Conservation (phyloP, 2,797 vertebrate species). For the Enteromius paludinosus region DNA sequence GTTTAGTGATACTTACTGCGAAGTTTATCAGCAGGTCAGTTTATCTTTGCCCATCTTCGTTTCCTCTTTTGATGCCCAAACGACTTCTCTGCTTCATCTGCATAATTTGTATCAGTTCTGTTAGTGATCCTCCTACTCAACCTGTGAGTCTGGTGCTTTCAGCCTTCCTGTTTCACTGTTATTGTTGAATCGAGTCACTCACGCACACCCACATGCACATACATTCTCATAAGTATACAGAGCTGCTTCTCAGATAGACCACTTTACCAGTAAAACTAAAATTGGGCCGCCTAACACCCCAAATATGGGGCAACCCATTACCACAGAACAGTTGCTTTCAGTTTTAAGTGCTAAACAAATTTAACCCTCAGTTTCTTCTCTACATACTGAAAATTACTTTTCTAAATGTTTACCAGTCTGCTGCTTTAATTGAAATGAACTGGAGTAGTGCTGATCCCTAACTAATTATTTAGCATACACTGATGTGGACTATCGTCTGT, state of each 20-base stretch:
- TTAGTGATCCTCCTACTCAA: slow-evolving; percentile 28
- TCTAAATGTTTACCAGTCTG: not conserved
- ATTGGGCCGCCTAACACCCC: not conserved
- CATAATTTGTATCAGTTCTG: slow-evolving; percentile 2
- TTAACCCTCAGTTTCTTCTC: not conserved
- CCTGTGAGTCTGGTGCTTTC: slow-evolving; percentile 16
- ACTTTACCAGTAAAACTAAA: not conserved
- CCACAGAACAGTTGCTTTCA: slow-evolving; percentile 19
- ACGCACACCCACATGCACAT: not conserved
- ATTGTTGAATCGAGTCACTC: not conserved
- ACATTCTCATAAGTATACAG: not conserved
- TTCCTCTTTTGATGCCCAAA: not conserved
- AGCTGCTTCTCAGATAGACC: not conserved
- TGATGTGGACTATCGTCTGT: not conserved
- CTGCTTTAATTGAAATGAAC: not conserved
- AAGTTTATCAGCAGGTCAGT: slow-evolving; percentile 23
- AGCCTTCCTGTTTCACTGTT: slow-evolving; percentile 30
- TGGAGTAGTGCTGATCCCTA: not conserved
- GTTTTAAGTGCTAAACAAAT: not conserved
- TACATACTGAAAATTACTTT: not conserved
- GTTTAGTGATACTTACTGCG: not conserved
- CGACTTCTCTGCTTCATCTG: slow-evolving; percentile 13
- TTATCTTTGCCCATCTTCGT: not conserved
- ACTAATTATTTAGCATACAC: not conserved
- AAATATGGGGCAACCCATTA: not conserved